Evolutionary conservation across 92 coral and sea anemone genomes (phyloP).

Genomic region (Plumapathes pennacea): DNA sequence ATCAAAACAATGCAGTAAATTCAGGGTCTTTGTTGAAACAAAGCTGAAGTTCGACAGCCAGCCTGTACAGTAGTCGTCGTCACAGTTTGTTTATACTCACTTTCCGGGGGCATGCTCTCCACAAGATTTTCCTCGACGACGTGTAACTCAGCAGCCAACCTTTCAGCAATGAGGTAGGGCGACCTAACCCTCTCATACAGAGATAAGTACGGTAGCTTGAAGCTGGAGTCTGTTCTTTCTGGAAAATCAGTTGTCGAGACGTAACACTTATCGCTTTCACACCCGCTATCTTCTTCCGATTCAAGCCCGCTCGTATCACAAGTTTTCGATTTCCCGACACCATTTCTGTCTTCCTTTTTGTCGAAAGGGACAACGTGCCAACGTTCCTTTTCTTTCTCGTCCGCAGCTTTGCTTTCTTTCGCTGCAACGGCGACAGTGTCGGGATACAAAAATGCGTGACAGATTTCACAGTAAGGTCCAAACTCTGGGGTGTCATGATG

Average conservation of each 20-base stretch:
- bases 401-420: constrained; percentile 1
- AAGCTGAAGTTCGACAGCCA: neutral
- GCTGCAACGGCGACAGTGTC: constrained; percentile 7
- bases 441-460: constrained; percentile 67
- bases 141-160: constrained; percentile 32
- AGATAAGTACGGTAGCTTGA: constrained; percentile 37
- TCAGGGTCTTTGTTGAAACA: neutral
- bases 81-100: constrained; percentile 22
- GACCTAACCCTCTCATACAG: constrained; percentile 41
- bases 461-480: constrained; percentile 57
- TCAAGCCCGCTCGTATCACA: no score
- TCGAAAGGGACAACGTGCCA: no score
- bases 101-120: constrained; percentile 61
- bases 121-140: constrained; percentile 51
- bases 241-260: neutral
- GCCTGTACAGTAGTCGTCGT: neutral
- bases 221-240: neutral
- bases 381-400: no score
- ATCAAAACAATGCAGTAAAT: no score
- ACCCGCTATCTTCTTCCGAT: constrained; percentile 18
- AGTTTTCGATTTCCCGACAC: no score
- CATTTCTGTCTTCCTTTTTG: no score
- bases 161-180: constrained; percentile 37
- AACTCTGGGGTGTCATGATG: constrained; percentile 45
- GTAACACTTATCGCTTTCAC: constrained; percentile 5